Evolutionary conservation across 2,113 vertebrate genomes (phyloP), one percentile per base, ranked within the genome.

Genomic region (Bostrychus sinensis): DNA sequence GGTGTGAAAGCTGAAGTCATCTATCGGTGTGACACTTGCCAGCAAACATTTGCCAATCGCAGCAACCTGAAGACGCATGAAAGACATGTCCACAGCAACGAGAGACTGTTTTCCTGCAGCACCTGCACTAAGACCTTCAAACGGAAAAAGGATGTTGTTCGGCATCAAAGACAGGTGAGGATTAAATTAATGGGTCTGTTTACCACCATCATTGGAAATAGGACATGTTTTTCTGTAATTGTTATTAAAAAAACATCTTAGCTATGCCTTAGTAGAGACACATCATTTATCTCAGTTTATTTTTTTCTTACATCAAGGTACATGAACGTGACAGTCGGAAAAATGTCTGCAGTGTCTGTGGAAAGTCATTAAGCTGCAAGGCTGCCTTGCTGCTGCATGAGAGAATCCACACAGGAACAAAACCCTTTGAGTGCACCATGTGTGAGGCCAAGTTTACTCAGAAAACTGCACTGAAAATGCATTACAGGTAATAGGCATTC

Each of bases 1-100:
- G 95, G 95, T 0, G 89, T 93, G 0, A 89, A 93, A 11, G 89
- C 94, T 0, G 93, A 96, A 38, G 89, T 94, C 0, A 66, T 93
- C 16, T 93, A 95, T 54, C 93, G 94, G 60, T 99, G 97, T 0
- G 92, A 95, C 56, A 94, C 93, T 58, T 99, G 97, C 58, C 75
- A 87, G 20, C 96, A 98, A 87, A 98, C 94, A 48, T 99, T 99
- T 2, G 95, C 95, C 30, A 99, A 98, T 90, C 94, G 95, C 66
- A 96, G 95, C 91, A 99, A 98, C 90, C 89, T 99, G 46, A 96
- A 94, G 89, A 94, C 96, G 89, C 97, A 99, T 11, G 94, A 98
- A 78, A 93, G 93, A 36, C 96, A 98, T 0, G 98, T 99, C 11
- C 98, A 99, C 89, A 98, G 90, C 62, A 95, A 91, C 0, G 96